These are phyloP conservation scores for Tringa solitaria DNA, from an alignment of 2,113 vertebrate species.

Conservation along the genomic window DNA sequence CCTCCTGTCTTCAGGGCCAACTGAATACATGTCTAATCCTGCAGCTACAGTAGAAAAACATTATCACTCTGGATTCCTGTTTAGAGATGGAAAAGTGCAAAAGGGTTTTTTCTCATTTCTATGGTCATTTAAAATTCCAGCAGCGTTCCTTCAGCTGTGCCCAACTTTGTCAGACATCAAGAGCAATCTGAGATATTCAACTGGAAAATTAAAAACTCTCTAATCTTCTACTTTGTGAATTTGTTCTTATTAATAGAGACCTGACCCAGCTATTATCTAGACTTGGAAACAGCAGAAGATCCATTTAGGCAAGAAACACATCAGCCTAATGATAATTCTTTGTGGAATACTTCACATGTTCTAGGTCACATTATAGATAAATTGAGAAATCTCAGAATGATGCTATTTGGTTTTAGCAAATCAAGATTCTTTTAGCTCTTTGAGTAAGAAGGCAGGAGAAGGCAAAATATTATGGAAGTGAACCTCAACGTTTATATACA, in stretches of 20 bases:
- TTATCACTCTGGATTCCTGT: not conserved
- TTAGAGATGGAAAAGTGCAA: not conserved
- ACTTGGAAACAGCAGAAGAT: not conserved
- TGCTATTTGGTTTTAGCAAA: not conserved
- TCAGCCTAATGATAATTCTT: not conserved
- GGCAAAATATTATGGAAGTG: not conserved
- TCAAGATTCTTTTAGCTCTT: not conserved
- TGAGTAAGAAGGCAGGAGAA: not conserved
- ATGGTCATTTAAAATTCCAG: not conserved
- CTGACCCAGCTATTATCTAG: not conserved
- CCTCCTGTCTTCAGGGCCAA: not conserved
- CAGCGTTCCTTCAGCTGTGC: not conserved
- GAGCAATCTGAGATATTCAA: slow-evolving; percentile 14
- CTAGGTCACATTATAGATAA: not conserved
- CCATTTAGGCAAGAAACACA: not conserved
- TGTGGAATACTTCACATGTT: not conserved
- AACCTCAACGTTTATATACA: not conserved
- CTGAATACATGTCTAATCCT: not conserved
- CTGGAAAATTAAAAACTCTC: slow-evolving; percentile 51
- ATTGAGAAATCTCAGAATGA: not conserved
- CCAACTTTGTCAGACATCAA: slow-evolving; percentile 22
- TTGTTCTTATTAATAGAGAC: slow-evolving; percentile 24
- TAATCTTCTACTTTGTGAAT: slow-evolving; percentile 2
- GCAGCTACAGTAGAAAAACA: not conserved
- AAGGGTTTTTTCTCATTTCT: not conserved